Conservation (phyloP, 1,140 invertebrate genomes). For the Sminthurides bifidus region DNA sequence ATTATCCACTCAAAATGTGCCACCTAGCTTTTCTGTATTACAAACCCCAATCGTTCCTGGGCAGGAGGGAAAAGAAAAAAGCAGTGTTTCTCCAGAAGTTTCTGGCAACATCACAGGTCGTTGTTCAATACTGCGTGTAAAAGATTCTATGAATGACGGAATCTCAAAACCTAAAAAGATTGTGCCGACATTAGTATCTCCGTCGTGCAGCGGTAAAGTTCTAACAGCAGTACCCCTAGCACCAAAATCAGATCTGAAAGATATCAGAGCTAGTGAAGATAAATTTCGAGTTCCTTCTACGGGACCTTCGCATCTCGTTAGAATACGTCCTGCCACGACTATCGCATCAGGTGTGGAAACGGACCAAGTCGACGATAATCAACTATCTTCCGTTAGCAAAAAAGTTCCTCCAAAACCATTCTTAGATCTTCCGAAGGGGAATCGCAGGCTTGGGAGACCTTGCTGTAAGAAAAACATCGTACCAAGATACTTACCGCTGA, state of each 20-base stretch:
- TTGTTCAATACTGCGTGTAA: no score
- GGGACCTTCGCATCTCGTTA: no score
- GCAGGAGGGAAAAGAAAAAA: background rate
- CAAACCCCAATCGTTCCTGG: background rate
- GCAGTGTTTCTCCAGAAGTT: background rate
- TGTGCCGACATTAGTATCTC: slow-evolving; percentile 1
- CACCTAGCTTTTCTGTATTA: no score
- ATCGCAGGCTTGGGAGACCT: slow-evolving; percentile 17
- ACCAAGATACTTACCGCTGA: slow-evolving; percentile 21
- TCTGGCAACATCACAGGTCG: no score
- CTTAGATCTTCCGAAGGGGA: slow-evolving; percentile 28
- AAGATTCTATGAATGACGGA: no score
- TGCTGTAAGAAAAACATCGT: slow-evolving; percentile 15
- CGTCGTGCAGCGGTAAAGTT: background rate
- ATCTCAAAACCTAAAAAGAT: no score
- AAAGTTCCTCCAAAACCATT: slow-evolving; percentile 17
- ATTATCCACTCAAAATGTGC: no score
- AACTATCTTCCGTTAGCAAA: no score
- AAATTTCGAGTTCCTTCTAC: slow-evolving; percentile 1
- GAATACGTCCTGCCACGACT: no score
- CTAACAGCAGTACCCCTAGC: background rate
- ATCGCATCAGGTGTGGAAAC: no score
- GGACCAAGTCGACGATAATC: no score
- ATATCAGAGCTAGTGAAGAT: background rate
- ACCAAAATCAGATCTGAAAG: background rate